These are phyloP conservation scores for Microcebus jonahi DNA, from an alignment of 2,113 vertebrate genomes.

Conservation along the genomic window DNA sequence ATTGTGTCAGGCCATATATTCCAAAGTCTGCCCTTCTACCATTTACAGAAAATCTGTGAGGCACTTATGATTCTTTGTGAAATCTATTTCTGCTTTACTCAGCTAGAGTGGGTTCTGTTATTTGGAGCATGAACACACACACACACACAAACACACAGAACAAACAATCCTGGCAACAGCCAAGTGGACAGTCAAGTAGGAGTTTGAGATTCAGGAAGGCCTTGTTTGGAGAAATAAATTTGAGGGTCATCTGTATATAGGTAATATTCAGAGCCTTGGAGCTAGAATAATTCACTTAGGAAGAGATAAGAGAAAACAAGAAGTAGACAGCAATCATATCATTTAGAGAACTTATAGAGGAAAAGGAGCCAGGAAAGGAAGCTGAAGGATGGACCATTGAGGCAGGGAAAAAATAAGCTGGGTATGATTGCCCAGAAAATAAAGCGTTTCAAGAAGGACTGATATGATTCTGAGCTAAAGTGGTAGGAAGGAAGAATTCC, in stretches of 20 bases:
- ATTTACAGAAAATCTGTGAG: not conserved
- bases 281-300: not conserved
- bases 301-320: not conserved
- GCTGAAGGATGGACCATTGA: not conserved
- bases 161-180: not conserved
- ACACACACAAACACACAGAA: not conserved
- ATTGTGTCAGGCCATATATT: not conserved
- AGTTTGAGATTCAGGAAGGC: not conserved
- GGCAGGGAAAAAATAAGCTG: not conserved
- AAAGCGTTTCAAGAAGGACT: not conserved
- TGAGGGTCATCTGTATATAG: not conserved
- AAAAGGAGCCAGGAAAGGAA: not conserved
- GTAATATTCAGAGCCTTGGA: not conserved
- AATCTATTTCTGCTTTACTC: not conserved
- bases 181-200: not conserved
- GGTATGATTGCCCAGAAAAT: not conserved
- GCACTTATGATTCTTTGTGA: not conserved
- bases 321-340: not conserved
- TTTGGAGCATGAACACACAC: not conserved
- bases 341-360: not conserved
- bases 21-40: not conserved
- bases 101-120: not conserved
- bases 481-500: not conserved
- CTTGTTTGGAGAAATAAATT: not conserved
- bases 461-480: not conserved